Conservation (phyloP, 2,888 invertebrate species). For the Drosophila testacea region DNA sequence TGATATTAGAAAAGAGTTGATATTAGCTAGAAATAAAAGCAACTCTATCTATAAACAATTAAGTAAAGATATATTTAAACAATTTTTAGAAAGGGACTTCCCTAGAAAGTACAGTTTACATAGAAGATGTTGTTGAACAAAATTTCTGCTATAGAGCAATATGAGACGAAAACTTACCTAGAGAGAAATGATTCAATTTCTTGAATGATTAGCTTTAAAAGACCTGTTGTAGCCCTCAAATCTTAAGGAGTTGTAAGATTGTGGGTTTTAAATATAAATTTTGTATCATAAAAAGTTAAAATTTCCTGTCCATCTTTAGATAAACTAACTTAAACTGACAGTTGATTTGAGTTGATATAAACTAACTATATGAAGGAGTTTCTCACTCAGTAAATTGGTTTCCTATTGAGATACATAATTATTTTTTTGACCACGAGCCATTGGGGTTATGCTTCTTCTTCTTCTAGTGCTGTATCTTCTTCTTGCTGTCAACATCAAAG, state of each 20-base stretch:
- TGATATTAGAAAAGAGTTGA: neutral
- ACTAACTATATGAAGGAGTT: neutral
- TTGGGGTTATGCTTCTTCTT: neutral
- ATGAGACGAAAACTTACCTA: too few relatives aligned
- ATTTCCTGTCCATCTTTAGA: too few relatives aligned
- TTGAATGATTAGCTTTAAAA: too few relatives aligned
- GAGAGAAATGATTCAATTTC: too few relatives aligned
- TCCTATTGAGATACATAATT: slow-evolving; percentile 6
- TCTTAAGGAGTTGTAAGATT: too few relatives aligned
- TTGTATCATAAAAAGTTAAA: too few relatives aligned
- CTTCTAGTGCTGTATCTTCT: neutral
- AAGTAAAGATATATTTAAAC: neutral
- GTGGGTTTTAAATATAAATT: too few relatives aligned
- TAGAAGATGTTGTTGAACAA: too few relatives aligned
- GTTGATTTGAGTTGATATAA: neutral
- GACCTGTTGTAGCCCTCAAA: too few relatives aligned
- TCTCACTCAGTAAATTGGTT: slow-evolving; percentile 33
- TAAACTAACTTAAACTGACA: neutral
- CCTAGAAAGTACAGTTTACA: too few relatives aligned
- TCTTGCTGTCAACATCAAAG: slow-evolving; percentile 69
- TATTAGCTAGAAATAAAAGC: neutral
- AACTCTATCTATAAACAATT: neutral
- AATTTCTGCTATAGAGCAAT: too few relatives aligned
- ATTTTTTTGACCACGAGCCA: slow-evolving; percentile 27
- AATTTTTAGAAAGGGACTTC: too few relatives aligned